Percentiles rank a stretch among this genome's conserved stretches.
phyloP scores from a whole-genome alignment of 2,888 invertebrate species.

The Apotomis turbidana region DNA sequence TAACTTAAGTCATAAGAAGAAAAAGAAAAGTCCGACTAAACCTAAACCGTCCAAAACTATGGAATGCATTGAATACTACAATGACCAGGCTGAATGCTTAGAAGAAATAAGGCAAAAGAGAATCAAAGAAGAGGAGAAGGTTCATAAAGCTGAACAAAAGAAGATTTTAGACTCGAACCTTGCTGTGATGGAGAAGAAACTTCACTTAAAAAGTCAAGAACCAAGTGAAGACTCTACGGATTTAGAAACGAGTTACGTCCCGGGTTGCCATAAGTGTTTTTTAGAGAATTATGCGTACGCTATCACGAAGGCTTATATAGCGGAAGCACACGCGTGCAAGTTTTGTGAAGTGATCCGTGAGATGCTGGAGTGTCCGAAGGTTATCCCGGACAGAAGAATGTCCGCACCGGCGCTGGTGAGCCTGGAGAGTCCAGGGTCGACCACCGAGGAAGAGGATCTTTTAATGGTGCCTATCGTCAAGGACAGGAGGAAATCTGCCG shows the following conservation, averaged over 20 bases:
- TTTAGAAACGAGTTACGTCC: conserved; percentile 65
- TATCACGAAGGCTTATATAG: conserved; percentile 75
- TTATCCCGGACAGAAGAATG: conserved; percentile 73
- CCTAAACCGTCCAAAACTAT: conserved; percentile 72
- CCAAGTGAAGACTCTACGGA: conserved; percentile 79
- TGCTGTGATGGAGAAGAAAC: conserved; percentile 67
- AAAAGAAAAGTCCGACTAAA: conserved; percentile 72
- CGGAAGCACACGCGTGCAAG: conserved; percentile 73
- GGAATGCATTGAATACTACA: conserved; percentile 84
- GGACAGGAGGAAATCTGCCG: conserved; percentile 82
- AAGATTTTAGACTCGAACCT: conserved; percentile 67
- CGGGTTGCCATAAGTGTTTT: conserved; percentile 80
- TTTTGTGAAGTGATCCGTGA: conserved; percentile 80
- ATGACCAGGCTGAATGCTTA: conserved; percentile 85
- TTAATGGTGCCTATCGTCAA: conserved; percentile 77
- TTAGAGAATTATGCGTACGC: conserved; percentile 79
- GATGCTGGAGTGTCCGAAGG: conserved; percentile 73
- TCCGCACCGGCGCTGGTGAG: conserved; percentile 84
- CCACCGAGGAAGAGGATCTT: conserved; percentile 72
- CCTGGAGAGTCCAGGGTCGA: conserved; percentile 73
- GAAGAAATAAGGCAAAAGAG: conserved; percentile 77
- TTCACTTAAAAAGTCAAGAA: conserved; percentile 62
- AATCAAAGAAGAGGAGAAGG: conserved; percentile 69
- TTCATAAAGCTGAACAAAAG: conserved; percentile 69
- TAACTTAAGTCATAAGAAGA: conserved; percentile 67